A percentile compares a stretch with the other conserved stretches of the same genome.
Conservation (phyloP, 2,888 invertebrate genomes). For the Conomelus anceps region DNA sequence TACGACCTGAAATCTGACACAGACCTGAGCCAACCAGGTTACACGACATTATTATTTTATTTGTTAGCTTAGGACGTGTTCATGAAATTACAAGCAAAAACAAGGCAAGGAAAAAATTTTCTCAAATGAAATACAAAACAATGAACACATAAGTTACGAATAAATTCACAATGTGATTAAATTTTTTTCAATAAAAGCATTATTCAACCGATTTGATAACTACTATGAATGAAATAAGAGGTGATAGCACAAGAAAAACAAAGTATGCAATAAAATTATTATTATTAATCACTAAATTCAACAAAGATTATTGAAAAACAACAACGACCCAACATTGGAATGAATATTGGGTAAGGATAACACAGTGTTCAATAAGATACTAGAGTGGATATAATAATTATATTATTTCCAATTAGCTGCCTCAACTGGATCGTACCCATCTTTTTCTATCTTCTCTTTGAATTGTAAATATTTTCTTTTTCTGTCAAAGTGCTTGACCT, state of each 20-base stretch:
- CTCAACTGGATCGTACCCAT: constrained; percentile 75
- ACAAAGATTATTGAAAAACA: not conserved
- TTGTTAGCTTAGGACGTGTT: too few species aligned
- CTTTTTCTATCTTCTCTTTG: constrained; percentile 77
- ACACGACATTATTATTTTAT: too few species aligned
- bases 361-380: not conserved
- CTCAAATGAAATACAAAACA: too few species aligned
- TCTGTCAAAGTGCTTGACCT: constrained; percentile 86
- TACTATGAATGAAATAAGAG: not conserved
- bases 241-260: not conserved
- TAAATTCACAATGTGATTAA: too few species aligned
- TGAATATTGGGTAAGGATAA: not conserved
- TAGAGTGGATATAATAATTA: not conserved
- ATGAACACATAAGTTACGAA: too few species aligned
- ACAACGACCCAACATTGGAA: not conserved
- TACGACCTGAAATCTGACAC: too few species aligned
- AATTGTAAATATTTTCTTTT: constrained; percentile 81
- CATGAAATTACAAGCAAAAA: too few species aligned
- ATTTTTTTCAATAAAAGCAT: not conserved
- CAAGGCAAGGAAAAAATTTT: too few species aligned
- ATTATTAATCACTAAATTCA: not conserved
- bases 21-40: too few species aligned
- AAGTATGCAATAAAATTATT: not conserved
- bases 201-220: not conserved
- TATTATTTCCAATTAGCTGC: constrained; percentile 32